Evolutionary conservation across 1,140 invertebrate species (phyloP), one percentile per base, ranked within the genome.

Genomic region (Eubasilissa regina): DNA sequence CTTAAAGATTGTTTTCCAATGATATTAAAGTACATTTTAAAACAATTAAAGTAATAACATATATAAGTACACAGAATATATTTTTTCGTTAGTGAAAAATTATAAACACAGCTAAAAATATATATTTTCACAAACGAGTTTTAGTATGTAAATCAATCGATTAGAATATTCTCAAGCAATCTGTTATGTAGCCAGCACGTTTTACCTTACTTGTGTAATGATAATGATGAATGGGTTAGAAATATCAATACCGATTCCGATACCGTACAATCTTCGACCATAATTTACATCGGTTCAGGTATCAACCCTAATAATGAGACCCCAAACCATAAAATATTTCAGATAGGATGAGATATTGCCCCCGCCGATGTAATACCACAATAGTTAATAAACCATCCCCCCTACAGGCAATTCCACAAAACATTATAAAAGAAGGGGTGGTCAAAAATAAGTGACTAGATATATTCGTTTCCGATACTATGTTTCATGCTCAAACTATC

Each of bases 281-380:
- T 21, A 58, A 58, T 58, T 58, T 58, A 58, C 17, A 58, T 58
- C 55, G 55, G n/a, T 56, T 58, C 55, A 58, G 55, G 55, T 58
- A 58, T 58, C 55, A 58, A 58, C 17, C 55, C 55, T 58, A 58
- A 58, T 58, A 58, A 19, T 58, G 55, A 58, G 55, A 21, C 55
- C 55, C 25, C 55, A 58, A 21, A 58, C 55, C 6, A 58, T 58
- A 19, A 58, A 58, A 58, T 58, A 58, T 58, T 58, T 58, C 55
- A 58, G 21, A 58, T 58, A 3, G 55, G 55, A 58, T 58, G 17
- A 58, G 21, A 58, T 58, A 56, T 58, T 21, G 17, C 55, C 55
- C 55, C 15, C 17, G n/a, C 55, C 55, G 17, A 15, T 58, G 17
- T 58, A 58, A 58, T 58, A 58, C 15, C 55, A 21, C 55, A 10